phyloP scores from a whole-genome alignment of 2,113 vertebrate genomes.

The Thunnus maccoyii region DNA sequence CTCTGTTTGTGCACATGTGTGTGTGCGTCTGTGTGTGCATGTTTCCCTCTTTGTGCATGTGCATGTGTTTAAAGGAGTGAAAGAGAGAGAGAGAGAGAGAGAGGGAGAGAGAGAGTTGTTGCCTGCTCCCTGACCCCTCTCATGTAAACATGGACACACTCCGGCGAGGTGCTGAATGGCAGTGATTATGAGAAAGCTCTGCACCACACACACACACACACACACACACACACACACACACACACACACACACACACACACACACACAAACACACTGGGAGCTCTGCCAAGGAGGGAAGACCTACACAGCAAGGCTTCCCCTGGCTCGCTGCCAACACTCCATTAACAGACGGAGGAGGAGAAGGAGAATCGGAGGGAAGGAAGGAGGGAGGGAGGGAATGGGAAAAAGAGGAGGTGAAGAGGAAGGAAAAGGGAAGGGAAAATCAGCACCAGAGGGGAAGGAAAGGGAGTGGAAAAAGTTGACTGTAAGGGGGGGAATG shows the following conservation, averaged over 20 bases:
- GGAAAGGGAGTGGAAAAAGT: constrained; percentile 19
- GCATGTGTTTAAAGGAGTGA: constrained; percentile 9
- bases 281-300: constrained; percentile 83
- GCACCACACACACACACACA: constrained; percentile 57
- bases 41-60: not conserved
- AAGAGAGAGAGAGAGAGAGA: constrained; percentile 23
- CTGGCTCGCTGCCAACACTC: constrained; percentile 78
- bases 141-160: constrained; percentile 86
- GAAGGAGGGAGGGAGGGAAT: constrained; percentile 22
- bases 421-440: constrained; percentile 22
- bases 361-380: constrained; percentile 22
- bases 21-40: constrained; percentile 7
- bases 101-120: constrained; percentile 66
- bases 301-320: constrained; percentile 79
- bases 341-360: constrained; percentile 64
- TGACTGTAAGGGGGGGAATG: constrained; percentile 14
- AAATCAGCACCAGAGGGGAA: constrained; percentile 20
- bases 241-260: constrained; percentile 22
- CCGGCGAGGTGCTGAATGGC: constrained; percentile 83
- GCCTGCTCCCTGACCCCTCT: constrained; percentile 84
- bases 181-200: constrained; percentile 79
- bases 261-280: constrained; percentile 68
- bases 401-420: constrained; percentile 31
- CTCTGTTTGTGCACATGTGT: constrained; percentile 22
- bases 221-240: constrained; percentile 42